Conservation (phyloP, 1,140 invertebrate genomes). For the Melanaphis sacchari region DNA sequence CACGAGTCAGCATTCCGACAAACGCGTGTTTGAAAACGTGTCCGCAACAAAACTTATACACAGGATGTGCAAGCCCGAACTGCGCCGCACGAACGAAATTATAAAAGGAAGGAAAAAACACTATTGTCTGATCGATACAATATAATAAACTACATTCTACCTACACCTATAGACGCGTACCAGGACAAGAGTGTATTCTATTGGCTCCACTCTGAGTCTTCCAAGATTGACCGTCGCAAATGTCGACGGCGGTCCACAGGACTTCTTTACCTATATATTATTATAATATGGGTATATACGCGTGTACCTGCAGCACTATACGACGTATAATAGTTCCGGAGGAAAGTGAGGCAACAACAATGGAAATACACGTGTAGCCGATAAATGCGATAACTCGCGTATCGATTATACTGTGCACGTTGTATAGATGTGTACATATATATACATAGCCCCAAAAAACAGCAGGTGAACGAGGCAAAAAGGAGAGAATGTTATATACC, state of each 20-base stretch:
- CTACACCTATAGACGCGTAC: neutral
- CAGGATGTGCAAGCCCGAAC: neutral
- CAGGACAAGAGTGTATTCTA: neutral
- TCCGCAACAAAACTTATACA: neutral
- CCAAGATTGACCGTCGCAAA: neutral
- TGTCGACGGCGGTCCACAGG: neutral
- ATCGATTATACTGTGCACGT: neutral
- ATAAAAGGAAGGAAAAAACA: neutral
- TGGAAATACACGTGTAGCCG: conserved; percentile 49
- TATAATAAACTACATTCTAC: neutral
- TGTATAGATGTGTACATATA: neutral
- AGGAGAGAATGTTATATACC: neutral
- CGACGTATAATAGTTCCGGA: conserved; percentile 29
- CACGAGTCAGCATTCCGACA: neutral
- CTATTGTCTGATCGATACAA: neutral
- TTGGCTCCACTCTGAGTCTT: neutral
- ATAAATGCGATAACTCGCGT: conserved; percentile 34
- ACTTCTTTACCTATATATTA: neutral
- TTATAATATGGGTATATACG: neutral
- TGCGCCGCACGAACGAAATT: neutral
- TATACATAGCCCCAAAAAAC: neutral
- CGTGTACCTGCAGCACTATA: neutral
- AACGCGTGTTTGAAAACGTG: neutral
- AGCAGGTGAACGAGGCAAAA: conserved; percentile 55
- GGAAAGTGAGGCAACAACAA: conserved; percentile 30